A percentile compares a stretch with the other conserved stretches of the same genome.
Evolutionary conservation across 2,888 invertebrate genomes (phyloP).

Genomic region (Machimus rusticus): DNA sequence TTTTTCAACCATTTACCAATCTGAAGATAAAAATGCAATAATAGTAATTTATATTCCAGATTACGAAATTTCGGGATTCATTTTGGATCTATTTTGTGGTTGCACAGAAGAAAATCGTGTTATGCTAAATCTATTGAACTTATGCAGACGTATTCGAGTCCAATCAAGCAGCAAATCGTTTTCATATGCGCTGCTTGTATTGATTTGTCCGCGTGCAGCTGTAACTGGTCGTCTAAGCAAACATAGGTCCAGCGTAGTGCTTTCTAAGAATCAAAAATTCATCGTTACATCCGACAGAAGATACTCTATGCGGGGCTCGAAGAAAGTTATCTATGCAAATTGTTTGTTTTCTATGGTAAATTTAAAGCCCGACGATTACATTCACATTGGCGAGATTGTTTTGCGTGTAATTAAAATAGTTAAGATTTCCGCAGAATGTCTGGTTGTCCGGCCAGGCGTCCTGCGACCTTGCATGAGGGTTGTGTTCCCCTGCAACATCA

Average conservation of each 20-base stretch:
- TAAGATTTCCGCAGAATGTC: not conserved
- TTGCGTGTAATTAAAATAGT: not conserved
- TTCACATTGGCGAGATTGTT: conserved; percentile 7
- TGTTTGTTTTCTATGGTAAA: not conserved
- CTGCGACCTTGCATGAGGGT: not conserved
- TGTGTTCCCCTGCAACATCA: not conserved
- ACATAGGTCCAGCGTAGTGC: not conserved
- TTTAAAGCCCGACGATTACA: not conserved
- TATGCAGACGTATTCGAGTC: not conserved
- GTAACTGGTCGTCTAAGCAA: not conserved
- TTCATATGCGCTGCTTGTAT: not conserved
- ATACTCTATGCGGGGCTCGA: not conserved
- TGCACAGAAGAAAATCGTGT: not conserved
- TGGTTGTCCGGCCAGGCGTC: not conserved
- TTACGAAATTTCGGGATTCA: not conserved
- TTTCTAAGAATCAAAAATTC: not conserved
- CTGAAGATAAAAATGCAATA: not conserved
- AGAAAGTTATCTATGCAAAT: not conserved
- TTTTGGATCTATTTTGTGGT: not conserved
- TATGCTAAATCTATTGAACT: not conserved
- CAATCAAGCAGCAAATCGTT: not conserved
- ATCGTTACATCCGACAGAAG: not conserved
- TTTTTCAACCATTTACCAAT: not conserved
- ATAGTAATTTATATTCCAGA: not conserved
- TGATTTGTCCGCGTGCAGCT: not conserved